Evolutionary conservation across 2,797 vertebrate genomes (phyloP), one percentile per base, ranked within the genome.

Genomic region (Typhlichthys subterraneus): DNA sequence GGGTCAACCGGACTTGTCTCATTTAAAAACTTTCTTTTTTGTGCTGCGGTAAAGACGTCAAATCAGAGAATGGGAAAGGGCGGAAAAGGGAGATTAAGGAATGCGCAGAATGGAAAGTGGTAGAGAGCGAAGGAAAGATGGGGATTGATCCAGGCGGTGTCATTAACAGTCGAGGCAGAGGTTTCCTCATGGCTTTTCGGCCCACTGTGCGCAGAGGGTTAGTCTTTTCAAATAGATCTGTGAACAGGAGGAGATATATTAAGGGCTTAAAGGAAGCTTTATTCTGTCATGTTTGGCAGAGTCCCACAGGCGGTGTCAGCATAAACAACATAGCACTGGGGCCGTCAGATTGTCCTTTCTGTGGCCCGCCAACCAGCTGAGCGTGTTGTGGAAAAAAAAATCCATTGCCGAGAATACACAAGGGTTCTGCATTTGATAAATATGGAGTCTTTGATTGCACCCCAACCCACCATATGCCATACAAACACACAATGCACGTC

Each of bases 131-230:
- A 56, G 33, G 72, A 73, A 56, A 54, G 61, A 60, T 53, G 73
- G 74, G 67, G 72, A 85, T 82, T 85, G 87, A 88, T 88, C 69
- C 82, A 69, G 78, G 72, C 73, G 55, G 63, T 86, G 83, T 85
- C 89, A 91, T 91, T 91, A 91, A 88, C 87, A 87, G 79, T 79
- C 60, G 12, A 82, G 79, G 75, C 70, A 82, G 77, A 81, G 75
- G 86, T 85, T 85, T 88, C 78, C 74, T 84, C 74, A 69, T 56
- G 80, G 82, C 82, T 88, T 83, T 77, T 59, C 77, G 79, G 75
- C 77, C 76, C 72, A 59, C 76, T 80, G 75, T 75, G 80, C 72
- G 76, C 80, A 14, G 13, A 71, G 75, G 84, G 79, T 85, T 83
- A 83, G 77, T 85, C 81, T 83, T 87, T 83, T 79, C 78, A 87